Conservation (phyloP, 1,140 invertebrate species). For the Linepithema humile region DNA sequence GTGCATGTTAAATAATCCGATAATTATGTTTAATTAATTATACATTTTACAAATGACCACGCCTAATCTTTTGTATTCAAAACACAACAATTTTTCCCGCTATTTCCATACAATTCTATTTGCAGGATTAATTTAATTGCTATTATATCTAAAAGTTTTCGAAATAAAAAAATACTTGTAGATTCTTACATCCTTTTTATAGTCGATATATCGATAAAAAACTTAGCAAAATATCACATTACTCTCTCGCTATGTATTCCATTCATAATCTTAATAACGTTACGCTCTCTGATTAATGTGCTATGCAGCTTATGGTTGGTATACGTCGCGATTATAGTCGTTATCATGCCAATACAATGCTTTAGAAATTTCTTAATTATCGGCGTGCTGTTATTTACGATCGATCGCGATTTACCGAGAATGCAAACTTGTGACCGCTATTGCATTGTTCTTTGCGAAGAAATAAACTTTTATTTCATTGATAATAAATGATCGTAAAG, state of each 20-base stretch:
- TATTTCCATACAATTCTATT: not conserved
- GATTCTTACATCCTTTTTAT: too few relatives aligned
- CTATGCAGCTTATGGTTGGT: not conserved
- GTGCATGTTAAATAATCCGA: not conserved
- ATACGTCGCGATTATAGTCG: not conserved
- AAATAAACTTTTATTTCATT: not conserved
- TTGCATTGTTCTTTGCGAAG: not conserved
- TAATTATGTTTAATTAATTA: not conserved
- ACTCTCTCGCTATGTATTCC: not conserved
- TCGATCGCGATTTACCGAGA: not conserved
- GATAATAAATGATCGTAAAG: not conserved
- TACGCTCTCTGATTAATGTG: not conserved
- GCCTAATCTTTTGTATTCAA: not conserved
- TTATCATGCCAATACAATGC: not conserved
- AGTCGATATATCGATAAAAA: not conserved
- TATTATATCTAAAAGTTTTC: not conserved
- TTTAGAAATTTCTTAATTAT: slow-evolving; percentile 29
- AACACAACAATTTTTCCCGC: not conserved
- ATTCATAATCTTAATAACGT: not conserved
- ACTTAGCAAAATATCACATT: not conserved
- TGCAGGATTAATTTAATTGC: not conserved
- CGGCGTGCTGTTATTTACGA: not conserved
- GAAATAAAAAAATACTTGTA: too few relatives aligned
- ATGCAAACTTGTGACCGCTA: not conserved
- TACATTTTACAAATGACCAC: not conserved